Conservation (phyloP, 2,113 vertebrate species). For the Neofelis nebulosa region DNA sequence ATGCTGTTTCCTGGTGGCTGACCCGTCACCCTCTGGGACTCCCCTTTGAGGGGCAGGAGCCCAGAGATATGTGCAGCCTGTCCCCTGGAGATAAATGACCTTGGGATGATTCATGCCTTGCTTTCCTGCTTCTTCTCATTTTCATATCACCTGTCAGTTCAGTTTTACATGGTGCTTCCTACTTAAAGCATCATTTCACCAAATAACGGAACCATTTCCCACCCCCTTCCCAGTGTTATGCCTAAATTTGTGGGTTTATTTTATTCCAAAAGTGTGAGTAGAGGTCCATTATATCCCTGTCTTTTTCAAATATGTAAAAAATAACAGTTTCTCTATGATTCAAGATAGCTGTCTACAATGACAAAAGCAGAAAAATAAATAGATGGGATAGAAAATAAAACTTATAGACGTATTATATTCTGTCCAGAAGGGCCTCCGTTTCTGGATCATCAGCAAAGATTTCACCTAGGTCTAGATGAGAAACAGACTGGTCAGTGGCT, state of each 20-base stretch:
- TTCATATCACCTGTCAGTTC: not conserved
- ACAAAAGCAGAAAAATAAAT: slow-evolving; percentile 15
- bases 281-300: not conserved
- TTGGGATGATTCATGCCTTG: not conserved
- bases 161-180: not conserved
- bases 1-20: not conserved
- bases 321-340: not conserved
- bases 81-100: not conserved
- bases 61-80: not conserved
- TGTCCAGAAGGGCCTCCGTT: not conserved
- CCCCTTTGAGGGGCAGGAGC: not conserved
- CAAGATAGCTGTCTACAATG: not conserved
- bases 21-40: no score
- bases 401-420: not conserved
- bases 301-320: not conserved
- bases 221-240: not conserved
- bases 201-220: slow-evolving; percentile 12
- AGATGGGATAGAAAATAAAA: not conserved
- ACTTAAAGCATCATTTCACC: not conserved
- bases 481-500: not conserved
- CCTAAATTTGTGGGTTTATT: not conserved
- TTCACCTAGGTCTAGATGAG: not conserved
- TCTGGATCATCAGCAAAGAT: not conserved
- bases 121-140: not conserved
- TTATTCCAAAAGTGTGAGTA: slow-evolving; percentile 5